Percentiles rank a stretch among this genome's conserved stretches.
Conservation (phyloP, 2,113 vertebrate genomes). For the Bubo bubo region DNA sequence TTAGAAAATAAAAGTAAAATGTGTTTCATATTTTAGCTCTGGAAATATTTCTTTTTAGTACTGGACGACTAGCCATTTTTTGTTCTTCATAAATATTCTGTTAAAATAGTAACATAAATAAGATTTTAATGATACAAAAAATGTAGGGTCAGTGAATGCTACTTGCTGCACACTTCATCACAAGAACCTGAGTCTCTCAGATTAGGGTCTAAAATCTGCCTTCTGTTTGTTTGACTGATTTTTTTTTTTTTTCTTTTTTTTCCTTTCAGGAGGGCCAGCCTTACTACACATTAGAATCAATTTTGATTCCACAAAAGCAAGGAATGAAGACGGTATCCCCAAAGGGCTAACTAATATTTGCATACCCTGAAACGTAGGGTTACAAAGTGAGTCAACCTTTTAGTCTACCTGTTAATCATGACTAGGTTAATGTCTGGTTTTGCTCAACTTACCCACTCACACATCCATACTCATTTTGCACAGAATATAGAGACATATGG, state of each 20-base stretch:
- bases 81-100: not conserved
- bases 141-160: not conserved
- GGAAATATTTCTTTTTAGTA: not conserved
- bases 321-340: not conserved
- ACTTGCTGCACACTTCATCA: not conserved
- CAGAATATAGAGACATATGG: not conserved
- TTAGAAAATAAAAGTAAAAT: not conserved
- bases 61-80: not conserved
- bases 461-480: not conserved
- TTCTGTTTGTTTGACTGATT: not conserved
- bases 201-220: not conserved
- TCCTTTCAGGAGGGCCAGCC: not conserved
- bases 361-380: not conserved
- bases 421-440: not conserved
- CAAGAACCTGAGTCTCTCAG: not conserved
- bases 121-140: not conserved
- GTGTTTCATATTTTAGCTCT: not conserved
- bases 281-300: not conserved
- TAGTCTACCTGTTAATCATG: not conserved
- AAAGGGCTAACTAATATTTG: not conserved
- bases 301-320: not conserved
- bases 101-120: not conserved
- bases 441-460: not conserved
- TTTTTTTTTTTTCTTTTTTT: not conserved
- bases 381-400: not conserved